These are phyloP conservation scores for Melieria crassipennis DNA, from an alignment of 2,888 invertebrate species.

Conservation along the genomic window DNA sequence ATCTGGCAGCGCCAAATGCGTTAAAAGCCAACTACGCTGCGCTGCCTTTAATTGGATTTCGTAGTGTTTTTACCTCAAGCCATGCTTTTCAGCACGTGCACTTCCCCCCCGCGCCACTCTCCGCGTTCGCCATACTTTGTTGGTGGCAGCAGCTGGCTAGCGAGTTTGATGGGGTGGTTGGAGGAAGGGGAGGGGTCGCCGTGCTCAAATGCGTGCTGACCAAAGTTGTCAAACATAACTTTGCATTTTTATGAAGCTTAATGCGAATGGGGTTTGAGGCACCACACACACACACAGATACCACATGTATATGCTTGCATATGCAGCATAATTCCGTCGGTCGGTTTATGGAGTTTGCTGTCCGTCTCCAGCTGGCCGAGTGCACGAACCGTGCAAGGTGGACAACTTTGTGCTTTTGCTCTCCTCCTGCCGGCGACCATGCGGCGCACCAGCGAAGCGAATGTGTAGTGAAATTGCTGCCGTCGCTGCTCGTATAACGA, in stretches of 20 bases:
- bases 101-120: too few species aligned
- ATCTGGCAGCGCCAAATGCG: conserved; percentile 43
- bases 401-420: too few species aligned
- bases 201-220: conserved; percentile 14
- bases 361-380: too few species aligned
- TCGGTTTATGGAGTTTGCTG: too few species aligned
- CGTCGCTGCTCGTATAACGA: conserved; percentile 21
- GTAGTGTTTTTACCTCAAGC: conserved; percentile 22
- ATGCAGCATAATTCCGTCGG: background rate
- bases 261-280: background rate
- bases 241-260: conserved; percentile 56
- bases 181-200: background rate
- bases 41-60: conserved; percentile 58
- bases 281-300: conserved; percentile 2
- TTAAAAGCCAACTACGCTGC: conserved; percentile 58
- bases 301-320: conserved; percentile 1
- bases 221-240: conserved; percentile 51
- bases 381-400: too few species aligned
- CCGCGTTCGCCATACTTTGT: background rate
- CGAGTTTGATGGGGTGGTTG: background rate
- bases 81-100: conserved; percentile 1
- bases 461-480: conserved; percentile 1
- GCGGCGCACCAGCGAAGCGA: too few species aligned
- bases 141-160: background rate
- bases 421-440: too few species aligned